These are phyloP conservation scores for Coranthus polyacanthus DNA, from an alignment of 2,797 vertebrate genomes.

Conservation along the genomic window DNA sequence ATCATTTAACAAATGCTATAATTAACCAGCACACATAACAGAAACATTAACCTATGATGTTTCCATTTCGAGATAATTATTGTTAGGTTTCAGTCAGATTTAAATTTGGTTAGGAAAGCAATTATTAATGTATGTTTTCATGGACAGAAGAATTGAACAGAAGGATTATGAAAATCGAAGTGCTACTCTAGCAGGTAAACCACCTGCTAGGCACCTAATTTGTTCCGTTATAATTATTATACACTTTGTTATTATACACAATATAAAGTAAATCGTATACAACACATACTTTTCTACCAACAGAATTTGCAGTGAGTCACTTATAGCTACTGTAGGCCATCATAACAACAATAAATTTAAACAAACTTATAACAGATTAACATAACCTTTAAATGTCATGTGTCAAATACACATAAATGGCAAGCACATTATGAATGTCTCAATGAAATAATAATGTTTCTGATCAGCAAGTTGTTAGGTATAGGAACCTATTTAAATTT, in stretches of 20 bases:
- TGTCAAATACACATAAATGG: too few species aligned
- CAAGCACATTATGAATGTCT: too few species aligned
- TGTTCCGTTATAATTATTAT: not conserved
- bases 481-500: too few species aligned
- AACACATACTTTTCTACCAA: not conserved
- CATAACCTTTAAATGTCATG: too few species aligned
- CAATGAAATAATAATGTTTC: too few species aligned
- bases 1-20: not conserved
- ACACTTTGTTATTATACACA: not conserved
- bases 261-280: not conserved
- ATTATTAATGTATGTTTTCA: conserved; percentile 9
- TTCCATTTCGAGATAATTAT: conserved; percentile 29
- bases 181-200: conserved; percentile 18
- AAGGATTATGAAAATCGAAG: conserved; percentile 11
- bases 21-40: conserved; percentile 20
- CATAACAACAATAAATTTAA: too few species aligned
- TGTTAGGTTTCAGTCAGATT: not conserved
- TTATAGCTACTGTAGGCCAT: too few species aligned
- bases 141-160: conserved; percentile 27
- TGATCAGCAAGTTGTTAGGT: too few species aligned
- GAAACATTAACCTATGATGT: conserved; percentile 28
- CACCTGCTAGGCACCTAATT: conserved; percentile 29
- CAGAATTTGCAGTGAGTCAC: too few species aligned
- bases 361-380: too few species aligned
- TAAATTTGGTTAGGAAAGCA: not conserved